These are phyloP conservation scores for Reticulitermes lucifugus DNA, from an alignment of 2,888 invertebrate genomes.

Conservation along the genomic window DNA sequence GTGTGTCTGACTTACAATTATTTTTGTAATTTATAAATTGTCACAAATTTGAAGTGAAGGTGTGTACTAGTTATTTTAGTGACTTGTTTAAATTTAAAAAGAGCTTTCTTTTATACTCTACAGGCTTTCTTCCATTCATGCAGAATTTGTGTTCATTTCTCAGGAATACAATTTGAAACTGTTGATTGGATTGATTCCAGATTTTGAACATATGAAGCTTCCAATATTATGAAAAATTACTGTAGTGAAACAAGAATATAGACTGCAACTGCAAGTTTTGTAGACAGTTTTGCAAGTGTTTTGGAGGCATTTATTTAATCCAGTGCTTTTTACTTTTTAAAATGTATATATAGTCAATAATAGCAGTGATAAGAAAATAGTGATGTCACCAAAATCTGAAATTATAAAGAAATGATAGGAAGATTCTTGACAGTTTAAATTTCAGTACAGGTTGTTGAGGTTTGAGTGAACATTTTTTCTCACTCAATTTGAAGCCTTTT, in stretches of 20 bases:
- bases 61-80: neutral
- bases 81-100: neutral
- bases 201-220: neutral
- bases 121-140: conserved; percentile 12
- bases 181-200: neutral
- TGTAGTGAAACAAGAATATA: neutral
- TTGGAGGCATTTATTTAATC: neutral
- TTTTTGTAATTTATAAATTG: conserved; percentile 4
- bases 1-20: neutral
- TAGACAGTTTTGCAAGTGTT: neutral
- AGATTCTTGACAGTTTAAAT: neutral
- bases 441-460: neutral
- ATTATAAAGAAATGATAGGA: neutral
- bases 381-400: neutral
- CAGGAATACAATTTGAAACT: conserved; percentile 2
- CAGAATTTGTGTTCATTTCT: conserved; percentile 36
- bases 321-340: neutral
- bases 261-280: neutral
- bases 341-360: neutral
- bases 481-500: neutral
- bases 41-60: neutral
- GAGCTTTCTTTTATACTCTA: neutral
- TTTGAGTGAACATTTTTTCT: neutral
- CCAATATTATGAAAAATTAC: neutral
- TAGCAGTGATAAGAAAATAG: neutral